Base-by-base conservation (phyloP, 1,140 invertebrate species). In the Atta texana region DNA sequence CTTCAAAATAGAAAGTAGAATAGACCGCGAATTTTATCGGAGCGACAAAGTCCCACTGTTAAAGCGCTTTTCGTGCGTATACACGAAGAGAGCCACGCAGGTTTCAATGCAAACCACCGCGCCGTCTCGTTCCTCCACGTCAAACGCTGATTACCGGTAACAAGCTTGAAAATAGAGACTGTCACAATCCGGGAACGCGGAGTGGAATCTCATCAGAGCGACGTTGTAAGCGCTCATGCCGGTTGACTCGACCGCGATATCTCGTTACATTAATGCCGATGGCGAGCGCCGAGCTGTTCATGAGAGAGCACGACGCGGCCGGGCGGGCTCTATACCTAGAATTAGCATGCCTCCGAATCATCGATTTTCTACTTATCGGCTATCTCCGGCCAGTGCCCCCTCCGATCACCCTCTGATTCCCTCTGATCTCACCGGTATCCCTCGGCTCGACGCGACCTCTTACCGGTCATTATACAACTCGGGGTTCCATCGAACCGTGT, bases 321-420 rank as follows among this genome's bases (percentile, higher is more conserved):
- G 78, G 78, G 74, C 55, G 69, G 81, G 63, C 31, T 86, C 63
- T 75, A 82, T 91, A 91, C 89, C 82, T 91, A 88, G 78, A 91
- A 91, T 91, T 91, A 91, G 90, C 91, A 90, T 91, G 90, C 88
- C 91, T 91, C 90, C 88, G 90, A 91, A 91, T 91, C 91, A 91
- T 91, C 91, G 91, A 91, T 91, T 91, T 91, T 91, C 88, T 91
- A 91, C 90, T 91, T 91, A 91, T 91, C 90, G 88, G 89, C 75
- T 89, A 91, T 91, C 90, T 91, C 85, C 76, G 75, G 21, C 61
- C 74, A 49, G 24, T 66, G 68, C 66, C 53, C 66, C 74, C 64
- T 53, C 55, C 12, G n/a, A n/a, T 75, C 71, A 57, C 21, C 21
- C 31, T 34, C 55, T 16, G 12, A 16, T 57, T 39, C 44, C 14